Percentiles rank a stretch among this genome's conserved stretches.
Conservation (phyloP, 2,888 invertebrate genomes). For the Falcaria lacertinaria region DNA sequence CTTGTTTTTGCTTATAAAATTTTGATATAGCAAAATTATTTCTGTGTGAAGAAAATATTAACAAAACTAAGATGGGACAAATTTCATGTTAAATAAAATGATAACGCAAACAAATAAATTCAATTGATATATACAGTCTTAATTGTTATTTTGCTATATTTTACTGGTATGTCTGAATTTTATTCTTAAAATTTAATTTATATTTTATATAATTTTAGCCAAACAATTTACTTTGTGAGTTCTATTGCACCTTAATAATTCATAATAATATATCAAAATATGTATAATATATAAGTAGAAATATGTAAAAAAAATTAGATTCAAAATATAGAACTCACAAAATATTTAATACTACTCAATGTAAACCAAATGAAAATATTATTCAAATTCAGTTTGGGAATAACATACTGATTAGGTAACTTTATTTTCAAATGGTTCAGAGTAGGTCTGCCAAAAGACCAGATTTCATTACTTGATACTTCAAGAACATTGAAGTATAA, state of each 20-base stretch:
- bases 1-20: constrained; percentile 27
- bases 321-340: not conserved
- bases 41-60: constrained; percentile 20
- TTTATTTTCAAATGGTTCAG: not conserved
- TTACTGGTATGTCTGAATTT: not conserved
- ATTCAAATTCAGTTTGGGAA: too few species aligned
- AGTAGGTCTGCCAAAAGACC: not conserved
- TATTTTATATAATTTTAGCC: not conserved
- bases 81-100: too few species aligned
- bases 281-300: too few species aligned
- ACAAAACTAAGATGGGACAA: too few species aligned
- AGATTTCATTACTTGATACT: not conserved
- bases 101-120: not conserved
- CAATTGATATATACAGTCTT: not conserved
- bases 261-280: too few species aligned
- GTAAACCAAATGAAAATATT: not conserved
- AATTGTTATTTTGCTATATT: not conserved
- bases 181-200: not conserved
- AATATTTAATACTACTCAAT: not conserved
- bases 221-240: not conserved
- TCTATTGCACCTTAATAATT: too few species aligned
- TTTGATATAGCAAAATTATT: constrained; percentile 22
- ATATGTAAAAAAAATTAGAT: too few species aligned
- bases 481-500: not conserved
- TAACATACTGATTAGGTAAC: not conserved